Percentiles rank a stretch among this genome's conserved stretches.
Conservation (phyloP, 2,888 invertebrate species). For the Nymphalis c-album region DNA sequence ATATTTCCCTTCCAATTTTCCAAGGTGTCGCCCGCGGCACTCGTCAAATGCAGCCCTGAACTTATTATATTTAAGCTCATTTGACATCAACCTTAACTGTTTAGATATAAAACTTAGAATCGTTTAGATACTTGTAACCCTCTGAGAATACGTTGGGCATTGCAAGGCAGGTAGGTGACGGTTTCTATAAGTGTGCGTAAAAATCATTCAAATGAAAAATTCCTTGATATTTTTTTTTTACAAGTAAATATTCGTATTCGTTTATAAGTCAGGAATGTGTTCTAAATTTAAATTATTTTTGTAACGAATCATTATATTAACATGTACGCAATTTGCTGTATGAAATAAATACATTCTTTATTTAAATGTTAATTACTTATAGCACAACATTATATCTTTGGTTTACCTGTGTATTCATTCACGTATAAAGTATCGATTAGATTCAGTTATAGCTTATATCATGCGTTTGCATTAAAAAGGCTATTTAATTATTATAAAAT, state of each 20-base stretch:
- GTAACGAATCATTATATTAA: too few species aligned
- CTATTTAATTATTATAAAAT: too few species aligned
- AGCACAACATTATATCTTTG: too few species aligned
- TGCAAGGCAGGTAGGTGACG: conserved; percentile 29
- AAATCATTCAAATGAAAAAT: conserved; percentile 26
- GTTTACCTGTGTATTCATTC: not conserved
- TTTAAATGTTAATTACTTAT: too few species aligned
- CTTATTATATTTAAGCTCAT: conserved; percentile 29
- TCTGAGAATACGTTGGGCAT: conserved; percentile 15
- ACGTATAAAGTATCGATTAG: not conserved
- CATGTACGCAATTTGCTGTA: too few species aligned
- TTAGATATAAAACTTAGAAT: conserved; percentile 26
- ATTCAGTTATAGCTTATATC: not conserved
- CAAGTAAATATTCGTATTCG: conserved; percentile 2
- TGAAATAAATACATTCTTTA: too few species aligned
- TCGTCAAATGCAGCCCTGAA: conserved; percentile 76
- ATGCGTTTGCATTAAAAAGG: too few species aligned
- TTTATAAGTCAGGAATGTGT: not conserved
- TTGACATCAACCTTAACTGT: conserved; percentile 18
- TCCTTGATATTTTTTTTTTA: conserved; percentile 23
- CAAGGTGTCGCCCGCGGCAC: conserved; percentile 79
- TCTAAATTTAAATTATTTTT: not conserved
- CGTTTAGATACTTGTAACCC: conserved; percentile 6
- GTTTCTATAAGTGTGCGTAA: conserved; percentile 26
- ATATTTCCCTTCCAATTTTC: conserved; percentile 81